phyloP scores from a whole-genome alignment of 1,140 invertebrate species.

The Anastatus disparis region DNA sequence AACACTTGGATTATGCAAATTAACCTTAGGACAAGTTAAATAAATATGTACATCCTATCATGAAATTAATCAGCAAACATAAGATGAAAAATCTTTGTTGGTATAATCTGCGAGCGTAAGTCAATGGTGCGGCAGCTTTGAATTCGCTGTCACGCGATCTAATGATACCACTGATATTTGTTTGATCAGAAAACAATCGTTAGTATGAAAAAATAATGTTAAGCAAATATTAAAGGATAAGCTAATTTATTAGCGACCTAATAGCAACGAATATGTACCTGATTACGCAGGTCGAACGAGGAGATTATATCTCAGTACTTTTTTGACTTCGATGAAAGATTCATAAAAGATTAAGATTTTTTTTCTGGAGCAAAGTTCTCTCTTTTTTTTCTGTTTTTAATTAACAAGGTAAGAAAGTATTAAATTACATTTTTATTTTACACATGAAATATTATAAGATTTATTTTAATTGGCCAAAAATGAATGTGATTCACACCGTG shows the following conservation, averaged over 20 bases:
- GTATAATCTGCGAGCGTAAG: background rate
- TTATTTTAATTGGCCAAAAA: too few species aligned
- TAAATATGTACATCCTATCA: background rate
- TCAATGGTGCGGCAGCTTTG: constrained; percentile 16
- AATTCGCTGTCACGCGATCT: background rate
- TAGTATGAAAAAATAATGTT: background rate
- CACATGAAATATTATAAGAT: too few species aligned
- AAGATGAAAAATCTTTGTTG: background rate
- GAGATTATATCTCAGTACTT: constrained; percentile 27
- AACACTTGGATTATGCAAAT: too few species aligned
- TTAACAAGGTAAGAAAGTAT: too few species aligned
- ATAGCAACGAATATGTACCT: background rate
- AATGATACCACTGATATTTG: background rate
- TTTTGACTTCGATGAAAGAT: constrained; percentile 17
- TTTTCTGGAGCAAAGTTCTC: too few species aligned
- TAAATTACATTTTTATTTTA: too few species aligned
- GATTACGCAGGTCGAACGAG: background rate
- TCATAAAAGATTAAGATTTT: too few species aligned
- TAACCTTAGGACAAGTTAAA: background rate
- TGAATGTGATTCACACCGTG: too few species aligned
- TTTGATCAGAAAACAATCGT: constrained; percentile 30
- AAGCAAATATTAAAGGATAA: constrained; percentile 22
- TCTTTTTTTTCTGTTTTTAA: too few species aligned
- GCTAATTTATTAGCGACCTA: constrained; percentile 28
- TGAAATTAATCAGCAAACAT: constrained; percentile 15